Evolutionary conservation across 2,797 vertebrate species (phyloP), one percentile per base, ranked within the genome.

Genomic region (Buphagus erythrorhynchus): DNA sequence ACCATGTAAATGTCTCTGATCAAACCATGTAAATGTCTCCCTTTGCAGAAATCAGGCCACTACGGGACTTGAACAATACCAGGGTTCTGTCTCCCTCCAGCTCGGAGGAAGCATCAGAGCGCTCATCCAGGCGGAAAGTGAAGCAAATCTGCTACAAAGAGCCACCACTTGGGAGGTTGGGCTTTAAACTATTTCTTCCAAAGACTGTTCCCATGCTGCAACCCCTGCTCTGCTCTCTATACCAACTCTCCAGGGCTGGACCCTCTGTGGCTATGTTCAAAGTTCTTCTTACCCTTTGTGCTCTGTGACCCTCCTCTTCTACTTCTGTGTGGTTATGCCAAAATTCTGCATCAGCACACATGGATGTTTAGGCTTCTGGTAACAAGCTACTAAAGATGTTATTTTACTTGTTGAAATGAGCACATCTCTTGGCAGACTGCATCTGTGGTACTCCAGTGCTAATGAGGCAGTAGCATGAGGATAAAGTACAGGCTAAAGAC

Each of bases 31-130:
- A 40, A 72, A 52, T 48, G 35, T 86, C 15, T 93, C 35, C 36
- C 48, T 89, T 90, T 94, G 74, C 87, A 98, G 97, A 38, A n/a
- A 62, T 8, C 14, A 94, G 59, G 57, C 94, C 94, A 9, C 83
- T 98, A 9, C 93, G 72, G 73, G 97, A 98, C 66, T 24, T 97
- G 88, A 98, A 94, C 59, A 96, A 88, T 71, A 31, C 36, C 16
- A 55, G 24, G 20, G 31, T n/a, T 68, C 6, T 25, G 38, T 35
- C 83, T 62, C 80, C 9, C 24, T n/a, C 46, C 6, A 17, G 36
- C 80, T 55, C 7, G 0, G 92, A 94, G 62, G 88, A 80, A 25
- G 35, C 0, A 15, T 38, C 67, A 51, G 15, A 4, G 14, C 16
- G 18, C 48, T 28, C 48, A 28, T 58, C 29, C 18, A 92, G 76